Evolutionary conservation across 2,888 invertebrate species (phyloP).

Genomic region (Tigriopus californicus): DNA sequence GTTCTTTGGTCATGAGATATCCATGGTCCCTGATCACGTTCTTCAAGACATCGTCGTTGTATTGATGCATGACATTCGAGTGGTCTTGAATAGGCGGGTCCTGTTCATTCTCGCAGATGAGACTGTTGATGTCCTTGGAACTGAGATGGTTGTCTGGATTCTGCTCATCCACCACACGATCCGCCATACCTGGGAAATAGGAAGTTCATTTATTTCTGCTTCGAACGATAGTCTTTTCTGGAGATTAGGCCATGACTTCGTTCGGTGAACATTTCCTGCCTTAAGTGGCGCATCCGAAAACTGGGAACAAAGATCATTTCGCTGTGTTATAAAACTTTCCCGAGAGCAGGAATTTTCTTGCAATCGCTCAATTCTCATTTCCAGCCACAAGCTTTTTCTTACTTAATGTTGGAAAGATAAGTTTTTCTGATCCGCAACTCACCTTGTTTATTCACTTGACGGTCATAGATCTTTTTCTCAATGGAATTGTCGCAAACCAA

Average conservation of each 20-base stretch:
- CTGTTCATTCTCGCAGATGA: slow-evolving; percentile 75
- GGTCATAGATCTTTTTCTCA: slow-evolving; percentile 92
- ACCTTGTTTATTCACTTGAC: slow-evolving; percentile 84
- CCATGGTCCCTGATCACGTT: slow-evolving; percentile 36
- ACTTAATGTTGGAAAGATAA: no score
- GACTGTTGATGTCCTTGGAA: slow-evolving; percentile 67
- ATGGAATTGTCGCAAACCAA: slow-evolving; percentile 91
- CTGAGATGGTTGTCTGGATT: slow-evolving; percentile 90
- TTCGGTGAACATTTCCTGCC: no score
- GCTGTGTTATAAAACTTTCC: no score
- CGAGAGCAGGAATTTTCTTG: no score
- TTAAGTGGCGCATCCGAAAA: no score
- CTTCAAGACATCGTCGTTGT: slow-evolving; percentile 61
- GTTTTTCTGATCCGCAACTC: no score
- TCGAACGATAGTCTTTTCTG: no score
- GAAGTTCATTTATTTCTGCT: no score
- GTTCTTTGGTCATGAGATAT: slow-evolving; percentile 41
- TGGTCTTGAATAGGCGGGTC: slow-evolving; percentile 55
- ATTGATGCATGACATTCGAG: slow-evolving; percentile 43
- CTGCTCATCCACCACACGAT: slow-evolving; percentile 92
- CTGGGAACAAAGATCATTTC: no score
- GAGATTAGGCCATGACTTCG: no score
- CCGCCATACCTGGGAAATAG: slow-evolving; percentile 77
- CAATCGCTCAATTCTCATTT: no score
- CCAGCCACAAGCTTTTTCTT: no score